Evolutionary conservation across 2,888 invertebrate genomes (phyloP), one percentile per base, ranked within the genome.

Genomic region (Malthinus seriepunctatus): DNA sequence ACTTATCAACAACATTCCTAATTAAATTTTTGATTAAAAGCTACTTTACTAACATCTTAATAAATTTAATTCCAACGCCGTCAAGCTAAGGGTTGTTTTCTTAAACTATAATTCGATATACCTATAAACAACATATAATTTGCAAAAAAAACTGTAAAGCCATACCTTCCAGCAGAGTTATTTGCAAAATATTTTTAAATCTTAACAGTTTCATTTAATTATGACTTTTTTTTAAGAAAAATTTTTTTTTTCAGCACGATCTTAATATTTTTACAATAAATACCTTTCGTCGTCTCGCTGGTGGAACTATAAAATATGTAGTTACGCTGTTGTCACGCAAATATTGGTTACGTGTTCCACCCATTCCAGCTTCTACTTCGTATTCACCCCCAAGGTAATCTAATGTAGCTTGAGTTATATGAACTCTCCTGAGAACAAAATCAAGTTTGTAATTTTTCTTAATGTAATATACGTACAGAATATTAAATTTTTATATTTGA

Each of bases 251-350:
- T 34, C 39, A n/a, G 14, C 39, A 23, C 23, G 14, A 15, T 42
- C 11, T 42, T 42, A 15, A 42, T 23, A 23, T 23, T 23, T 45
- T 48, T 45, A 39, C 54, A 32, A 52, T 54, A 67, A 78, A 77
- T 81, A 92, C 93, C 86, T 93, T 93, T 81, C 93, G 84, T 63
- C 93, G 82, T 67, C 92, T 85, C 32, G 89, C 88, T 12, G 94
- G 91, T 44, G 95, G 93, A 60, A 93, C 88, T 72, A 95, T 93
- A 77, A 95, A 93, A 80, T 89, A 95, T 1, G 94, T 93, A 65
- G 90, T 89, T 65, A 91, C 88, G 64, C 90, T 89, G 75, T 93
- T 90, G 78, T 94, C 92, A 56, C 91, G 80, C 49, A 93, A 81
- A 78, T 92, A 93, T 51, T 90, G 88, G 76, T 93, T 92, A 58